Conservation (phyloP, 2,888 invertebrate species). For the Tuta absoluta region DNA sequence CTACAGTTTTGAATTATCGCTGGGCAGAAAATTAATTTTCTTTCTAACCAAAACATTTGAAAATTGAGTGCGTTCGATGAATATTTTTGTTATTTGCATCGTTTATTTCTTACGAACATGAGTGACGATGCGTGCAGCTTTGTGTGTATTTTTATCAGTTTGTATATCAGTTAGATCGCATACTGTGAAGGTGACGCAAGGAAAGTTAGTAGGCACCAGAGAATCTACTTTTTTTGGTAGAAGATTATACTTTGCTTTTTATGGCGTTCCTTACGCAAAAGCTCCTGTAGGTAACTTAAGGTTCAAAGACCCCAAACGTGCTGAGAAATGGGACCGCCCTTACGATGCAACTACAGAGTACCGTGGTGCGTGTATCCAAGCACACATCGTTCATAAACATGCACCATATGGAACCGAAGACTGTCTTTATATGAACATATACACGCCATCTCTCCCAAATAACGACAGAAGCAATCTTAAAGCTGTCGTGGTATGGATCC, state of each 20-base stretch:
- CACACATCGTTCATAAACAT: conserved; percentile 69
- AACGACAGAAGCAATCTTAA: conserved; percentile 38
- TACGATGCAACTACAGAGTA: conserved; percentile 80
- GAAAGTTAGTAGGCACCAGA: conserved; percentile 54
- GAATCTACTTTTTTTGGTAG: conserved; percentile 55
- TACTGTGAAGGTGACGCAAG: conserved; percentile 56
- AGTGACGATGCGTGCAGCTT: conserved; percentile 38
- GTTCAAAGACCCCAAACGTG: conserved; percentile 63
- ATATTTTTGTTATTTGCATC: neutral
- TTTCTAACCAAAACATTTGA: conserved; percentile 46
- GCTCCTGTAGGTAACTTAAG: conserved; percentile 60
- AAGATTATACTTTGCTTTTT: conserved; percentile 62
- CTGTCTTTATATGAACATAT: conserved; percentile 86
- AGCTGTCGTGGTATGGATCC: conserved; percentile 69
- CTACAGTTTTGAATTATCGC: too few species aligned
- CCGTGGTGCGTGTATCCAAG: conserved; percentile 82
- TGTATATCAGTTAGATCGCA: conserved; percentile 37
- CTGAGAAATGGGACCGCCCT: conserved; percentile 71
- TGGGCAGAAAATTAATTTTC: conserved; percentile 17
- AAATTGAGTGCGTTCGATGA: conserved; percentile 46
- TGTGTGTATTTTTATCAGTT: conserved; percentile 41
- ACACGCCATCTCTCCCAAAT: conserved; percentile 75
- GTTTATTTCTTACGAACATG: conserved; percentile 2
- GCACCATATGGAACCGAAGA: conserved; percentile 76
- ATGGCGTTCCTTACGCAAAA: conserved; percentile 68